These are phyloP conservation scores for Setipinna tenuifilis DNA, from an alignment of 2,797 vertebrate species.

Conservation along the genomic window DNA sequence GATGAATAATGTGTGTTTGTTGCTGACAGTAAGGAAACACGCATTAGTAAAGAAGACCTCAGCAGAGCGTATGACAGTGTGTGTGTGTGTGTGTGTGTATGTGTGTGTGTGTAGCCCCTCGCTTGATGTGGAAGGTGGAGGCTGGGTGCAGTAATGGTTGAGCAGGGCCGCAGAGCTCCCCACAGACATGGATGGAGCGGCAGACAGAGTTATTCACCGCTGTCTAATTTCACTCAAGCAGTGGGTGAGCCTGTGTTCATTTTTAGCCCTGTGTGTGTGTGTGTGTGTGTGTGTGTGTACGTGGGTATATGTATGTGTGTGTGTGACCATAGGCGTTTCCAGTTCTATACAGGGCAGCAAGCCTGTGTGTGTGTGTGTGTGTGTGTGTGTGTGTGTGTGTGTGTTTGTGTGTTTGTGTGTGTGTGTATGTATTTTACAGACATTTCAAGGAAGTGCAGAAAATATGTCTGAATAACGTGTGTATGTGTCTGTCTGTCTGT, in stretches of 20 bases:
- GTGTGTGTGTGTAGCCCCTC: neutral
- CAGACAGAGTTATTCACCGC: neutral
- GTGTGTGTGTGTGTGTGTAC: conserved; percentile 7
- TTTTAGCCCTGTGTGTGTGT: conserved; percentile 21
- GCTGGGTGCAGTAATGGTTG: neutral
- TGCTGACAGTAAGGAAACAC: neutral
- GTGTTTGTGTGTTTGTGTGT: conserved; percentile 33
- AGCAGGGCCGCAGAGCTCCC: neutral
- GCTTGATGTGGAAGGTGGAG: neutral
- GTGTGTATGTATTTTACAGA: neutral
- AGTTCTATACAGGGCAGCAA: neutral
- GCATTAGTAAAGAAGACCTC: neutral
- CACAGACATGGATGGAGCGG: neutral
- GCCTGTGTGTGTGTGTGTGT: neutral
- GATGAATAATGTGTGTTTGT: neutral
- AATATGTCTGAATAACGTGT: neutral
- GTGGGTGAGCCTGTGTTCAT: neutral
- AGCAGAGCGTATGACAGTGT: too few relatives aligned
- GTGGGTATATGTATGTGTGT: neutral
- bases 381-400: conserved; percentile 26
- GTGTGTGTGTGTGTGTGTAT: too few relatives aligned
- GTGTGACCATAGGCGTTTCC: neutral
- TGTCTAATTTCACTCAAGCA: neutral
- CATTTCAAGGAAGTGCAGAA: neutral
- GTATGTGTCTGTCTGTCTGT: conserved; percentile 7